A percentile compares a stretch with the other conserved stretches of the same genome.
phyloP scores from a whole-genome alignment of 2,888 invertebrate species.

The Andrena flavipes region DNA sequence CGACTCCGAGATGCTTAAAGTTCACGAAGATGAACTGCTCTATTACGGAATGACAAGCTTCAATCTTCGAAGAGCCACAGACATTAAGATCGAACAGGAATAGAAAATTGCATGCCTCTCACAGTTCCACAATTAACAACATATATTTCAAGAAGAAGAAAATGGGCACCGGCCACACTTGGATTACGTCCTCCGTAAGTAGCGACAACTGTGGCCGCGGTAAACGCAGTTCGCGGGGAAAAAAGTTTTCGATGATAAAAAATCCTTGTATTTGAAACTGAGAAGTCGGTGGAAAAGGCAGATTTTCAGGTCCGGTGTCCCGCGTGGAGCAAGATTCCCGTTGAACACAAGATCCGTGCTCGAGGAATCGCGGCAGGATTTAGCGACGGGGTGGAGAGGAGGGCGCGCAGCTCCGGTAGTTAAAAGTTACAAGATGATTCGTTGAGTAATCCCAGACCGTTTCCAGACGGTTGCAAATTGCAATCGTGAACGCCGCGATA shows the following conservation, averaged over 20 bases:
- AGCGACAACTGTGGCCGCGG: no score
- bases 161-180: no score
- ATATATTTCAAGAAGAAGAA: no score
- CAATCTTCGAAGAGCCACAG: no score
- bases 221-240: no score
- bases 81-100: no score
- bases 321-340: slow-evolving; percentile 34
- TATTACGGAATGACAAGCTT: no score
- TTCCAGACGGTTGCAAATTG: slow-evolving; percentile 83
- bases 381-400: slow-evolving; percentile 25
- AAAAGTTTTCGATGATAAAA: neutral
- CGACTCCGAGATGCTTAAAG: no score
- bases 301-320: slow-evolving; percentile 21
- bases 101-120: no score
- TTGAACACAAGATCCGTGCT: slow-evolving; percentile 49
- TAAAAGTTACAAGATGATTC: slow-evolving; percentile 84
- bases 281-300: neutral
- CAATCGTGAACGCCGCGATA: slow-evolving; percentile 84
- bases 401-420: slow-evolving; percentile 76
- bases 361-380: slow-evolving; percentile 61
- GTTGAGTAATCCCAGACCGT: slow-evolving; percentile 84
- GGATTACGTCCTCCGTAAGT: no score
- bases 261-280: neutral
- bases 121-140: no score
- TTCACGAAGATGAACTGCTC: no score